These are phyloP conservation scores for Epizoanthus scotinus DNA, from an alignment of 92 coral and sea anemone species.

Conservation along the genomic window DNA sequence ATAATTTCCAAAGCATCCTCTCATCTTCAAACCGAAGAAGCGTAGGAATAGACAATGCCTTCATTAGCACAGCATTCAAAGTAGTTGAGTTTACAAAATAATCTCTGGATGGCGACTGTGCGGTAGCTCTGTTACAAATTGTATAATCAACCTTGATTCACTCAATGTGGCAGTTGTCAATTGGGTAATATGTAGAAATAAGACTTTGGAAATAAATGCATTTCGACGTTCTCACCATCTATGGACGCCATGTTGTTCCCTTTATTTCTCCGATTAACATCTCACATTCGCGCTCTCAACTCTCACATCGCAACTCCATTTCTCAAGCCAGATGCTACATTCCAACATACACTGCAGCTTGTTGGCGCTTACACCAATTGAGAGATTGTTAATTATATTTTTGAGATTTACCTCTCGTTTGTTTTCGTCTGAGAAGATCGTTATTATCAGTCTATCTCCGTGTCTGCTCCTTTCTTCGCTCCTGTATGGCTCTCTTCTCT, in stretches of 20 bases:
- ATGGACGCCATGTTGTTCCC: background rate
- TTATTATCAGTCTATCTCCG: background rate
- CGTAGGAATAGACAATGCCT: too few relatives aligned
- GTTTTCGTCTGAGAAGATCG: background rate
- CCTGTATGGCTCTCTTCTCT: background rate
- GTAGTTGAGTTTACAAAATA: too few relatives aligned
- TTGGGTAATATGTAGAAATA: background rate
- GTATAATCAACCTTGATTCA: background rate
- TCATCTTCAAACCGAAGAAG: too few relatives aligned
- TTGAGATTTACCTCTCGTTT: background rate
- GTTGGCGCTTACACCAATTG: background rate
- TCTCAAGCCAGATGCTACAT: background rate
- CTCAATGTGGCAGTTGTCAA: background rate
- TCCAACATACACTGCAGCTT: background rate
- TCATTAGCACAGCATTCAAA: too few relatives aligned
- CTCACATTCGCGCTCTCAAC: background rate
- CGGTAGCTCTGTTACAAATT: too few relatives aligned
- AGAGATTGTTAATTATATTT: background rate
- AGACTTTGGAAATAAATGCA: background rate
- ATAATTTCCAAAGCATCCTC: slow-evolving; percentile 9
- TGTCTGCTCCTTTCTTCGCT: background rate
- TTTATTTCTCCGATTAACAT: background rate
- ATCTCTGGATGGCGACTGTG: too few relatives aligned
- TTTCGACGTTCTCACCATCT: background rate
- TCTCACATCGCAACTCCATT: background rate